Conservation (phyloP, 2,888 invertebrate genomes). For the Slavum lentiscoides region DNA sequence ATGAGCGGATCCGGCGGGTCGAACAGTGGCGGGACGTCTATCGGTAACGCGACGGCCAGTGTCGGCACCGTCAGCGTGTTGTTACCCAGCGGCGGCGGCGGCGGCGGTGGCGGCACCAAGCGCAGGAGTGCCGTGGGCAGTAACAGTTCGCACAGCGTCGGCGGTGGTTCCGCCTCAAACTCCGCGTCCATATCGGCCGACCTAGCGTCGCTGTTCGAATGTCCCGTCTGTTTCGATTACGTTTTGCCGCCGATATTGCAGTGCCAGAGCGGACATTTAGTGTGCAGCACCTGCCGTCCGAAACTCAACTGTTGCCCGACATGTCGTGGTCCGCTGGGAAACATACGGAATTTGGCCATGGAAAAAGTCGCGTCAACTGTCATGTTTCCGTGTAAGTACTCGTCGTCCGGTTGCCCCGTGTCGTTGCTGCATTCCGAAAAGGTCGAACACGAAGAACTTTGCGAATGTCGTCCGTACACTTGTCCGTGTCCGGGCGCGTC, state of each 20-base stretch:
- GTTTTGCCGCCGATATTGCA: constrained; percentile 98
- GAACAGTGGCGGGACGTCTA: constrained; percentile 41
- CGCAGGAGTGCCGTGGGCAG: constrained; percentile 34
- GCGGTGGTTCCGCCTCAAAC: constrained; percentile 40
- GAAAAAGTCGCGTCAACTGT: constrained; percentile 98
- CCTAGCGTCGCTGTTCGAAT: constrained; percentile 88
- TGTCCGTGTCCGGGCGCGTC: constrained; percentile 96
- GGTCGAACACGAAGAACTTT: constrained; percentile 96
- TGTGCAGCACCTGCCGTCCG: constrained; percentile 95
- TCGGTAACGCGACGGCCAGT: constrained; percentile 34
- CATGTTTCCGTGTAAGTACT: constrained; percentile 98
- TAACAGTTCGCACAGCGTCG: constrained; percentile 39
- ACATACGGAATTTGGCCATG: constrained; percentile 98
- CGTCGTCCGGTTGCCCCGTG: constrained; percentile 89
- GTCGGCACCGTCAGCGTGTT: constrained; percentile 41
- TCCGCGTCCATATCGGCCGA: constrained; percentile 67
- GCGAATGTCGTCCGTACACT: constrained; percentile 96
- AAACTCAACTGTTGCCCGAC: constrained; percentile 97
- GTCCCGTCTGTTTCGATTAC: constrained; percentile 99
- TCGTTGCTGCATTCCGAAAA: constrained; percentile 96
- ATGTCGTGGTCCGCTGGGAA: constrained; percentile 92
- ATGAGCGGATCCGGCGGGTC: constrained; percentile 48
- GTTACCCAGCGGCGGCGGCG: constrained; percentile 33
- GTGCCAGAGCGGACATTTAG: constrained; percentile 97
- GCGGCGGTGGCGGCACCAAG: constrained; percentile 30